Evolutionary conservation across 2,113 vertebrate species (phyloP).

Genomic region (Amblyopsis rosae): DNA sequence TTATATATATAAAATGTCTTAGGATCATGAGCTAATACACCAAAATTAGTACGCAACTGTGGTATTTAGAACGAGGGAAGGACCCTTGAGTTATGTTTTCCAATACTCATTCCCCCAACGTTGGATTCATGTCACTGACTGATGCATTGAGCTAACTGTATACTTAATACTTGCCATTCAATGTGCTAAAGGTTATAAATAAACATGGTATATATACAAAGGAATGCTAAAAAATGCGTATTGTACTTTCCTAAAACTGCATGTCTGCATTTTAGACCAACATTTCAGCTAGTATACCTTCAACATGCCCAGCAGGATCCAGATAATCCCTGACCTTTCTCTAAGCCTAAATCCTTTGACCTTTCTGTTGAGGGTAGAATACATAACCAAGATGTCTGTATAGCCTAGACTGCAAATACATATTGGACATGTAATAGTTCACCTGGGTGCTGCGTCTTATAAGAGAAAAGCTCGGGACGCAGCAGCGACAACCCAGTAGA

Average conservation of each 20-base stretch:
- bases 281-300: neutral
- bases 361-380: constrained; percentile 34
- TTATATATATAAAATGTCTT: constrained; percentile 56
- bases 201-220: neutral
- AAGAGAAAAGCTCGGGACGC: constrained; percentile 34
- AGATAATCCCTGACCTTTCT: constrained; percentile 25
- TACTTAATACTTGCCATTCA: constrained; percentile 27
- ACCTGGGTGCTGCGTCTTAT: constrained; percentile 46
- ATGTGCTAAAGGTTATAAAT: constrained; percentile 38
- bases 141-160: no score
- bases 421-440: constrained; percentile 31
- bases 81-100: neutral
- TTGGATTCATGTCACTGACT: no score
- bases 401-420: neutral
- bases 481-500: constrained; percentile 53
- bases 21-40: constrained; percentile 48
- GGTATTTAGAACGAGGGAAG: constrained; percentile 36
- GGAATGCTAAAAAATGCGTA: neutral
- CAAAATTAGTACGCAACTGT: constrained; percentile 59
- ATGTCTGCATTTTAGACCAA: no score
- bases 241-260: neutral
- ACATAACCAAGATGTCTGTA: neutral
- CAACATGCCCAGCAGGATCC: constrained; percentile 23
- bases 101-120: no score
- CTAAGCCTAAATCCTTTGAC: constrained; percentile 12